Base-by-base conservation (phyloP, 2,797 vertebrate genomes). In the Ctenopoma kingsleyae region DNA sequence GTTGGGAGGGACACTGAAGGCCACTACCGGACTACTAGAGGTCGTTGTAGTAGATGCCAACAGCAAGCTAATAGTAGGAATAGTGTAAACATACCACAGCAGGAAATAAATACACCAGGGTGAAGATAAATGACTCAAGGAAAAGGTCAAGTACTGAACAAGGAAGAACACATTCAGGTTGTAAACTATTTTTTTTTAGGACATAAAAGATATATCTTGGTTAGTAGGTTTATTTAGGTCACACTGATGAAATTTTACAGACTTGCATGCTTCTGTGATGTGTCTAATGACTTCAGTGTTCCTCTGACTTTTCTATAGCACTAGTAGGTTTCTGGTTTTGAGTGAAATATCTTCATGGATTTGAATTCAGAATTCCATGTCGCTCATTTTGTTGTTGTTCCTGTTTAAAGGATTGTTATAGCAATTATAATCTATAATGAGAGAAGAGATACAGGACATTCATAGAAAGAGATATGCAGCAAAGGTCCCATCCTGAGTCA, bases 31-130 rank as follows among this genome's bases (percentile, higher is more conserved):
- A 82, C 68, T n/a, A 67, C 56, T 80, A 43, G 86, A 87, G 84
- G 85, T 83, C 71, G 19, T 56, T 67, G 48, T 81, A 76, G 87
- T 81, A 81, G 86, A 84, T 84, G 84, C 78, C 82, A 81, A 56
- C 69, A 53, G 67, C 12, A 15, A 46, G 80, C 72, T 77, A 76
- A 83, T 74, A 85, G 81, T 68, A 68, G 78, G 38, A 22, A 62
- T 53, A 80, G 40, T 70, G 50, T 61, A 41, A 79, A 58, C 7
- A 59, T 61, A 74, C 69, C 67, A 30, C 63, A 25, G 69, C 15
- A 16, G 71, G 66, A 56, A 67, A 83, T 77, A 71, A 80, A 80
- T 74, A 84, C 41, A 62, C 32, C 52, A 17, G 61, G 47, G 48
- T 50, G 10, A 52, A 71, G 68, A 78, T 60, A 32, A 74, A 50